These are phyloP conservation scores for Heterochromis multidens DNA, from an alignment of 2,113 vertebrate genomes.

Conservation along the genomic window DNA sequence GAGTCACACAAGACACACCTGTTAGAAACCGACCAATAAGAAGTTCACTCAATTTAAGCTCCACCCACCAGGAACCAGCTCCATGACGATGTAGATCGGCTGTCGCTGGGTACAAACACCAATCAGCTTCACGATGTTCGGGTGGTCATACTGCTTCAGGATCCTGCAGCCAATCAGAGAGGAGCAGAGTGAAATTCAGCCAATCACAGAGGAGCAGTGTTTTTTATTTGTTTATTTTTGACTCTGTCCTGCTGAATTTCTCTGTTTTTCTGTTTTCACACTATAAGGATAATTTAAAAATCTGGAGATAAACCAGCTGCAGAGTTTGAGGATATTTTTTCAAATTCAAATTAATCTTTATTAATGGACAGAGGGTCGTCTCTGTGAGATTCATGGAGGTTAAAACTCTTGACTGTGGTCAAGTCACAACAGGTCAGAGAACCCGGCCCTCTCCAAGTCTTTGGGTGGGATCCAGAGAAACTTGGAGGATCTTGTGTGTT, in stretches of 20 bases:
- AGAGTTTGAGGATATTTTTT: too few relatives aligned
- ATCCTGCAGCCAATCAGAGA: conserved; percentile 81
- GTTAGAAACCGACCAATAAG: background rate
- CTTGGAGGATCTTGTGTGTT: too few relatives aligned
- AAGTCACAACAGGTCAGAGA: background rate
- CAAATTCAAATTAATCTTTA: too few relatives aligned
- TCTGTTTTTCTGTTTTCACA: too few relatives aligned
- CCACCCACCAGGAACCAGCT: conserved; percentile 89
- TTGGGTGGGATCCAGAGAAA: background rate
- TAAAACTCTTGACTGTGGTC: background rate
- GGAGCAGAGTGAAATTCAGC: conserved; percentile 13
- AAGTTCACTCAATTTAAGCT: background rate
- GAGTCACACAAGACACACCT: background rate
- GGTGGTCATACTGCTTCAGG: conserved; percentile 97
- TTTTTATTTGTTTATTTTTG: background rate
- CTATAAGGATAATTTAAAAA: too few relatives aligned
- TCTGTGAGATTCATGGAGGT: background rate
- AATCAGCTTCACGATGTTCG: conserved; percentile 97
- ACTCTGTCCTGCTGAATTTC: background rate
- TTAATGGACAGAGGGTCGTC: too few relatives aligned
- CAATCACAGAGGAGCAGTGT: conserved; percentile 29
- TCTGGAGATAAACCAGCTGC: too few relatives aligned
- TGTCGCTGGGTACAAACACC: conserved; percentile 97
- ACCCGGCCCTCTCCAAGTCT: background rate
- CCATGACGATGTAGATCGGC: conserved; percentile 99